These are phyloP conservation scores for Anguilla obscura DNA, from an alignment of 2,797 vertebrate genomes.

Conservation along the genomic window DNA sequence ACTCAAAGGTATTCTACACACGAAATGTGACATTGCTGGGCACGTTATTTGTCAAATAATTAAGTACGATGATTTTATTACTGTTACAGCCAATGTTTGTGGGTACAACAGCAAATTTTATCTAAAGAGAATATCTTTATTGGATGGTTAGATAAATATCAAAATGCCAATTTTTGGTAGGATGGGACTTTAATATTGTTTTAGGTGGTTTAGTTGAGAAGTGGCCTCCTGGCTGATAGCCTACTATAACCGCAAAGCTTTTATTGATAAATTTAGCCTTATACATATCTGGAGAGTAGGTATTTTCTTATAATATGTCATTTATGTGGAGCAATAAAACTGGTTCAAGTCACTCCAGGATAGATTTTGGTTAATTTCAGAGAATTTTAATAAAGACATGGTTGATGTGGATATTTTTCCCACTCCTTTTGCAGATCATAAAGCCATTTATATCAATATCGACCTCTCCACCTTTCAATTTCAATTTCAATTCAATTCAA, in stretches of 20 bases:
- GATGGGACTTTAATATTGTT: not conserved
- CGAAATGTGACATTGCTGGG: not conserved
- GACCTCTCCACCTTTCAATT: too few species aligned
- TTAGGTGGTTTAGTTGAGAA: not conserved
- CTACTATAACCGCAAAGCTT: not conserved
- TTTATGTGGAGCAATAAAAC: conserved; percentile 12
- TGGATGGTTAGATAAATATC: not conserved
- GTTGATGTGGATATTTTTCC: not conserved
- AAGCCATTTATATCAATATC: not conserved
- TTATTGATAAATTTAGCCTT: not conserved
- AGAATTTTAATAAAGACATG: not conserved
- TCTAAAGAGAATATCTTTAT: not conserved
- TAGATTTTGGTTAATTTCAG: conserved; percentile 22
- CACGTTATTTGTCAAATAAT: not conserved
- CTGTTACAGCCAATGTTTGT: not conserved
- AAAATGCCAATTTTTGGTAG: not conserved
- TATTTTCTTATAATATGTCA: not conserved
- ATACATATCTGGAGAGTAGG: not conserved
- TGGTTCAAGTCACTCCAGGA: not conserved
- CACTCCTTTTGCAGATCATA: not conserved
- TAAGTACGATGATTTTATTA: not conserved
- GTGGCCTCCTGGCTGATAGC: not conserved
- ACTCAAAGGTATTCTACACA: not conserved
- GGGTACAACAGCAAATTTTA: not conserved
- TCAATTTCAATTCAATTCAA: too few species aligned